Evolutionary conservation across 2,113 vertebrate genomes (phyloP).

Genomic region (Cranoglanis bouderius): DNA sequence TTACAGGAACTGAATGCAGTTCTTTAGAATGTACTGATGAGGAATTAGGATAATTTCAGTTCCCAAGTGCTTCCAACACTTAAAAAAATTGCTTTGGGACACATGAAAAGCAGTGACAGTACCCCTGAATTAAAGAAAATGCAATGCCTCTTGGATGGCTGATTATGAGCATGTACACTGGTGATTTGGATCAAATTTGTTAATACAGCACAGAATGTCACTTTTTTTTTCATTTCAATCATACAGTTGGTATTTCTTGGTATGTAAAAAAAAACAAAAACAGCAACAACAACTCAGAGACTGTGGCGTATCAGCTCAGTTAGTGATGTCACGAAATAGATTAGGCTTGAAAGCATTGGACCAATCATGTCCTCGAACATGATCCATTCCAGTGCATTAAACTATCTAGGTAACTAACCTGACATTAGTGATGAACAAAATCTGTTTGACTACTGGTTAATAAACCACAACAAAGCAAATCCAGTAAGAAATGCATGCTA

Average conservation of each 20-base stretch:
- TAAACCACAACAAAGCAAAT: not conserved
- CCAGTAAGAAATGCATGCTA: not conserved
- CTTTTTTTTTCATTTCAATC: not conserved
- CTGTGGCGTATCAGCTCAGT: too few relatives aligned
- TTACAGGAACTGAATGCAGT: not conserved
- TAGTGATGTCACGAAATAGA: not conserved
- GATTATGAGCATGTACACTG: not conserved
- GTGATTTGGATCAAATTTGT: not conserved
- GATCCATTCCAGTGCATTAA: not conserved
- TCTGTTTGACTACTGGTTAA: not conserved
- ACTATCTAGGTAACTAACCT: not conserved
- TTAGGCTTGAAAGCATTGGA: not conserved
- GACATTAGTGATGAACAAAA: not conserved
- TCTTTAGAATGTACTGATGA: not conserved
- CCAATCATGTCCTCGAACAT: not conserved
- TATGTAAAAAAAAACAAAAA: not conserved
- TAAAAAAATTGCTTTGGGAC: not conserved
- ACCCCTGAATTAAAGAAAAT: not conserved
- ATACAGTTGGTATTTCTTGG: not conserved
- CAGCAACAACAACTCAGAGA: not conserved
- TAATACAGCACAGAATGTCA: not conserved
- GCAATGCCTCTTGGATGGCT: not conserved
- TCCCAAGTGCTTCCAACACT: not conserved
- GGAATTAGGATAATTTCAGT: not conserved
- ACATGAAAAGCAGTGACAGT: not conserved